Conservation (phyloP, 2,888 invertebrate genomes). For the Lamellibrachia columna region DNA sequence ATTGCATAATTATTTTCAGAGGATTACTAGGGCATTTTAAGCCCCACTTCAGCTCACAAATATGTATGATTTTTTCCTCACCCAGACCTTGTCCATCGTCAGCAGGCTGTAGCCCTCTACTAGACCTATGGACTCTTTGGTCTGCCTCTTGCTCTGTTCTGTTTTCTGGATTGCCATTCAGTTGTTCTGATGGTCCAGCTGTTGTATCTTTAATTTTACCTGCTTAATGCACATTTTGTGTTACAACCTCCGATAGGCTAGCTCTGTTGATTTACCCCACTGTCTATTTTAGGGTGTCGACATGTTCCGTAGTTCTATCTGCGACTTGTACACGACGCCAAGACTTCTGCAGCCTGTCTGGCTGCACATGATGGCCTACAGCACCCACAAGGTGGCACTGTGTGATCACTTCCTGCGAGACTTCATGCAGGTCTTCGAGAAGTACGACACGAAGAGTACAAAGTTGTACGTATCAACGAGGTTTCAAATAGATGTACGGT, state of each 20-base stretch:
- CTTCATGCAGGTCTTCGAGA: constrained; percentile 61
- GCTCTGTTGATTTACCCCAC: neutral
- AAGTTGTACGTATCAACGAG: constrained; percentile 76
- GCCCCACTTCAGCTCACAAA: no score
- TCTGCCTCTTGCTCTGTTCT: no score
- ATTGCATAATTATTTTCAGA: no score
- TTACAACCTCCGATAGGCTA: neutral
- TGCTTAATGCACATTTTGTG: neutral
- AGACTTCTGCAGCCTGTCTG: constrained; percentile 75
- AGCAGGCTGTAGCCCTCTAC: no score
- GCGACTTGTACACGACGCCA: constrained; percentile 76
- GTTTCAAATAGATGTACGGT: neutral
- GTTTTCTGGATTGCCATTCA: no score
- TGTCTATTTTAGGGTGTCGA: constrained; percentile 58
- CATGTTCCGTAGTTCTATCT: constrained; percentile 70
- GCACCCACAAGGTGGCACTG: constrained; percentile 57
- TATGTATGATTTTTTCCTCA: no score
- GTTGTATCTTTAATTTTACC: neutral
- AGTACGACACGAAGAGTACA: constrained; percentile 83
- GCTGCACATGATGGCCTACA: constrained; percentile 73
- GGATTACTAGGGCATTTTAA: no score
- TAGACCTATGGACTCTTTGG: no score
- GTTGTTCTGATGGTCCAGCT: no score
- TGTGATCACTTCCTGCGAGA: constrained; percentile 64
- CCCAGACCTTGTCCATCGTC: no score